These are phyloP conservation scores for Drosophila melanica DNA, from an alignment of 1,140 invertebrate genomes.

Conservation along the genomic window DNA sequence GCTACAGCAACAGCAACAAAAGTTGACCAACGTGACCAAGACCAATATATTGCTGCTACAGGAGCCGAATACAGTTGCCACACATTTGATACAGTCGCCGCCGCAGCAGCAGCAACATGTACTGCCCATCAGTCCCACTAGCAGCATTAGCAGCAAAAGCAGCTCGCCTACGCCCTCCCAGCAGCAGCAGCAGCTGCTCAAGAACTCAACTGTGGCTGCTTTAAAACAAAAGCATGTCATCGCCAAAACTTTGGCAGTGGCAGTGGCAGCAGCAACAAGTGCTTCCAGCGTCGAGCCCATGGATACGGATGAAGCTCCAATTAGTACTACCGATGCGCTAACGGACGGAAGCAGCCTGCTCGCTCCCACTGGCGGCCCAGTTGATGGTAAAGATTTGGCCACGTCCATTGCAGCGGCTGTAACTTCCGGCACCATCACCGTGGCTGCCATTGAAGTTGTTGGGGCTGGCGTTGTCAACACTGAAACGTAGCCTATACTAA, in stretches of 20 bases:
- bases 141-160: conserved; percentile 72
- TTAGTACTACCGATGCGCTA: conserved; percentile 36
- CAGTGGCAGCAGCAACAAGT: conserved; percentile 23
- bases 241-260: conserved; percentile 29
- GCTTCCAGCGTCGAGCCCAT: conserved; percentile 52
- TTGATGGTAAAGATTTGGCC: conserved; percentile 56
- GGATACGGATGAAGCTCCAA: conserved; percentile 63
- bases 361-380: conserved; percentile 45
- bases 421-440: conserved; percentile 44
- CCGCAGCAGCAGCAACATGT: conserved; percentile 66
- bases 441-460: conserved; percentile 72
- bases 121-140: conserved; percentile 77
- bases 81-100: conserved; percentile 55
- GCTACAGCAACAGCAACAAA: conserved; percentile 44
- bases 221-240: conserved; percentile 53
- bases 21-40: conserved; percentile 44
- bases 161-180: conserved; percentile 71
- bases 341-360: conserved; percentile 46
- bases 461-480: conserved; percentile 68
- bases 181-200: conserved; percentile 56
- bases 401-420: conserved; percentile 40
- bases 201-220: conserved; percentile 27
- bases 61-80: conserved; percentile 46
- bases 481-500: conserved; percentile 84
- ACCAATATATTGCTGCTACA: conserved; percentile 64